Evolutionary conservation across 1,140 invertebrate species (phyloP).

Genomic region (Drosophila virilis): DNA sequence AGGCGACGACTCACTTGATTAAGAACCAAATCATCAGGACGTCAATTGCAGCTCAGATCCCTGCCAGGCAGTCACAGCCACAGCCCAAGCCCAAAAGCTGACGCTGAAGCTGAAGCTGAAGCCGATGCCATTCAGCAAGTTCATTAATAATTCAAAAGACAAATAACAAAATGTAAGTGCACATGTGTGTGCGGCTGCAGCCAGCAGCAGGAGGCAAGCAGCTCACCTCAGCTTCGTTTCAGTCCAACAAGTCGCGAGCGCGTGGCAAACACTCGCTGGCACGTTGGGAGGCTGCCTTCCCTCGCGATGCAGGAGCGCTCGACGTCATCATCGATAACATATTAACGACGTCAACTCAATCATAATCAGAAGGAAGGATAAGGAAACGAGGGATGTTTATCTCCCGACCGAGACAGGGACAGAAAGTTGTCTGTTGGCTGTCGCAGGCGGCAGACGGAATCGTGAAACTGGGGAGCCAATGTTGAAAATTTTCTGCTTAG

Average conservation of each 20-base stretch:
- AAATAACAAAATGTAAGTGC: slow-evolving; percentile 56
- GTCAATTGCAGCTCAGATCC: slow-evolving; percentile 13
- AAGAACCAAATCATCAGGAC: slow-evolving; percentile 55
- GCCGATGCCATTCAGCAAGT: slow-evolving; percentile 45
- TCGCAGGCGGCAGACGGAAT: neutral
- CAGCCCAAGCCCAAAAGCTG: neutral
- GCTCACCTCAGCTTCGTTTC: neutral
- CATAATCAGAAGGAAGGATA: slow-evolving; percentile 60
- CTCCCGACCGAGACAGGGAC: neutral
- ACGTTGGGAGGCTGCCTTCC: neutral
- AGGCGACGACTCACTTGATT: slow-evolving; percentile 53
- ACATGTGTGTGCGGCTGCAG: slow-evolving; percentile 21
- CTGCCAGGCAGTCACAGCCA: neutral
- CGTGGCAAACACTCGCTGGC: slow-evolving; percentile 9
- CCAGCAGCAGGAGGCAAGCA: slow-evolving; percentile 4
- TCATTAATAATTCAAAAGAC: slow-evolving; percentile 68
- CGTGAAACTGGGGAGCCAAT: slow-evolving; percentile 19
- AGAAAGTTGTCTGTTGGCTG: slow-evolving; percentile 19
- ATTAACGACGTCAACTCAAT: slow-evolving; percentile 76
- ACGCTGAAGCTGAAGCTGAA: slow-evolving; percentile 6
- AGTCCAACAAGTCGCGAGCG: slow-evolving; percentile 13
- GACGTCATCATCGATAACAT: slow-evolving; percentile 58
- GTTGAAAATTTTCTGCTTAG: slow-evolving; percentile 67
- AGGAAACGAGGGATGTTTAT: neutral
- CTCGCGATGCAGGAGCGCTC: neutral